Evolutionary conservation across 2,888 invertebrate genomes (phyloP).

Genomic region (Pomacea canaliculata): DNA sequence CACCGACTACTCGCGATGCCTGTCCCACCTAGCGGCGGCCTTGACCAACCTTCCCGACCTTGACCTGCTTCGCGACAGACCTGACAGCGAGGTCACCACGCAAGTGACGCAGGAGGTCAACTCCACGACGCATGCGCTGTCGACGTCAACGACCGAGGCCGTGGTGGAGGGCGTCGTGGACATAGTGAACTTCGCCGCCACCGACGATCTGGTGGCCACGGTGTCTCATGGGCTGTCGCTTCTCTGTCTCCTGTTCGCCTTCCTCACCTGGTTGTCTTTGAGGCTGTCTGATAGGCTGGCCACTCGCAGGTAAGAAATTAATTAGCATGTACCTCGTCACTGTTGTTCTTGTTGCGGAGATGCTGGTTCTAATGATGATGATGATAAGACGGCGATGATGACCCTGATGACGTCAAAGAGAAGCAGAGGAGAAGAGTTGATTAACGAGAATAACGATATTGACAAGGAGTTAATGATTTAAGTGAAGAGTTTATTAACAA

Average conservation of each 20-base stretch:
- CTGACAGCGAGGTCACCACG: not conserved
- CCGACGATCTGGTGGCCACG: conserved; percentile 17
- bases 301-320: conserved; percentile 7
- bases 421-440: not conserved
- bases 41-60: not conserved
- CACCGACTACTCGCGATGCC: conserved; percentile 23
- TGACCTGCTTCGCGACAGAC: not conserved
- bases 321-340: not conserved
- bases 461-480: not conserved
- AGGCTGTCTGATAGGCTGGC: conserved; percentile 18
- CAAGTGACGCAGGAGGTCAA: not conserved
- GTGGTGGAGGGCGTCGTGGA: no score
- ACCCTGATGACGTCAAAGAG: not conserved
- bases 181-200: not conserved
- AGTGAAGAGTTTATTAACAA: not conserved
- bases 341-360: not conserved
- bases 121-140: not conserved
- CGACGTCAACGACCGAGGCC: no score
- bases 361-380: not conserved
- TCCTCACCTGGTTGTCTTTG: conserved; percentile 14
- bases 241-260: conserved; percentile 17
- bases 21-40: not conserved
- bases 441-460: not conserved
- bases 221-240: conserved; percentile 12
- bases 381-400: not conserved